phyloP scores from a whole-genome alignment of 2,888 invertebrate genomes.

The Ormyrus labotus region DNA sequence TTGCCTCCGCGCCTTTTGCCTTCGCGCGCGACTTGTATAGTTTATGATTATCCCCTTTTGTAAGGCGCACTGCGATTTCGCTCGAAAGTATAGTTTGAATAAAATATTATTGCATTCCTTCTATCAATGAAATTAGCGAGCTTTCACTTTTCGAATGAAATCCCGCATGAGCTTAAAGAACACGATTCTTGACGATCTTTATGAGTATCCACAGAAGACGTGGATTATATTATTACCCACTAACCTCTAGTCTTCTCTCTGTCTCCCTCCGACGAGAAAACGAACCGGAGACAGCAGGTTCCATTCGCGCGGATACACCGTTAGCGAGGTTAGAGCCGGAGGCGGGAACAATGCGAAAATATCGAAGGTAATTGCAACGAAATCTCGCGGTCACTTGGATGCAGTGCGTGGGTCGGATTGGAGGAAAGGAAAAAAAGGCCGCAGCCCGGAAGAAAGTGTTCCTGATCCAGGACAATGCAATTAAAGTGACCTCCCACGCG shows the following conservation, averaged over 20 bases:
- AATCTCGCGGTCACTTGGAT: not conserved
- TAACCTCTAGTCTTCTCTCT: slow-evolving; percentile 14
- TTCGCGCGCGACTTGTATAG: no score
- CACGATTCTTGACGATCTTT: slow-evolving; percentile 8
- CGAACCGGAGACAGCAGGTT: slow-evolving; percentile 12
- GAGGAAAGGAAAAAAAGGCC: not conserved
- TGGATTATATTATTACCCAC: slow-evolving; percentile 29
- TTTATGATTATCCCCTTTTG: no score
- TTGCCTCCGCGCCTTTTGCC: no score
- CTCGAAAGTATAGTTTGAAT: no score
- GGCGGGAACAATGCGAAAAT: not conserved
- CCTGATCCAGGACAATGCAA: slow-evolving; percentile 35
- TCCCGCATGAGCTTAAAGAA: no score
- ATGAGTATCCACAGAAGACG: slow-evolving; percentile 37
- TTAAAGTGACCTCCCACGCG: slow-evolving; percentile 35
- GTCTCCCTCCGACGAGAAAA: not conserved
- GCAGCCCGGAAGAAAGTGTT: slow-evolving; percentile 22
- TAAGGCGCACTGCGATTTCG: no score
- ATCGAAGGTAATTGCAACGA: no score
- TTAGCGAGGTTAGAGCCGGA: slow-evolving; percentile 15
- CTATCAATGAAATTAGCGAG: no score
- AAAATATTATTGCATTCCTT: no score
- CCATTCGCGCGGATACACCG: slow-evolving; percentile 12
- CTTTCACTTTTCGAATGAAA: no score
- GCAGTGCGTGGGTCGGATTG: not conserved